These are phyloP conservation scores for Halcyon leucocephala DNA, from an alignment of 2,797 vertebrate species.

Conservation along the genomic window DNA sequence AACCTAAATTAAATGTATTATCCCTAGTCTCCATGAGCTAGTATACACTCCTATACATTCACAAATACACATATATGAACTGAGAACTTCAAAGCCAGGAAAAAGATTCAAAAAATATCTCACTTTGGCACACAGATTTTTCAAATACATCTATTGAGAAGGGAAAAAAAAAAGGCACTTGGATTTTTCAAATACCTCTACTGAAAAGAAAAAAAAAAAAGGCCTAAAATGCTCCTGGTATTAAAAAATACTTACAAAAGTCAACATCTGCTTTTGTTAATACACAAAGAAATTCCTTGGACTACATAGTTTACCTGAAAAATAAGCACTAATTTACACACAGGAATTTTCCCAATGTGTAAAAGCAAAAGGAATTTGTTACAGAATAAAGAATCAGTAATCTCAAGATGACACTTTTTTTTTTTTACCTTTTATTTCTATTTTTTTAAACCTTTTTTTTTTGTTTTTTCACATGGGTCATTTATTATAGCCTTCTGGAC, in stretches of 20 bases:
- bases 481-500: not conserved
- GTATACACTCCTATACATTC: not conserved
- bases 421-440: too few species aligned
- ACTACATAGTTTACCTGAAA: not conserved
- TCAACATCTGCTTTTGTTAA: not conserved
- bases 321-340: not conserved
- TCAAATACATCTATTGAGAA: not conserved
- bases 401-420: not conserved
- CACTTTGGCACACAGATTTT: not conserved
- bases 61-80: not conserved
- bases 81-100: not conserved
- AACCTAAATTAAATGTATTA: not conserved
- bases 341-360: not conserved
- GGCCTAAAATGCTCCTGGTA: not conserved
- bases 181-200: not conserved
- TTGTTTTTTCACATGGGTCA: accelerated
- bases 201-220: not conserved
- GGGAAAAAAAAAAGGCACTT: not conserved
- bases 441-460: too few species aligned
- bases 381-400: not conserved
- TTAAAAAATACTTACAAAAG: not conserved
- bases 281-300: not conserved
- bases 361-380: not conserved
- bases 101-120: not conserved
- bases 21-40: not conserved